Conservation (phyloP, 1,140 invertebrate genomes). For the Eurosta solidaginis region DNA sequence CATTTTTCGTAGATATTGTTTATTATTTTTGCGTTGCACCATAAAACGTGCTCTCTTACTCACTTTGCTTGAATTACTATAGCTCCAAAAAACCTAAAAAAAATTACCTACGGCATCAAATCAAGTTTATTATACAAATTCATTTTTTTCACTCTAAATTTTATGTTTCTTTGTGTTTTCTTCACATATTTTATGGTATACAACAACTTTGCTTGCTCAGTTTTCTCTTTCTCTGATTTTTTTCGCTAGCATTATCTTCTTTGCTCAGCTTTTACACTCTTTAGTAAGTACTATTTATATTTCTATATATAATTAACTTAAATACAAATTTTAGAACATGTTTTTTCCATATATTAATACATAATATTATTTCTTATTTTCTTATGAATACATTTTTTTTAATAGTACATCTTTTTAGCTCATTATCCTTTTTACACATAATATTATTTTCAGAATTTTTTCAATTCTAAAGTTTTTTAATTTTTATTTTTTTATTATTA, state of each 20-base stretch:
- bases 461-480: constrained; percentile 10
- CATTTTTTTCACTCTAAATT: not conserved
- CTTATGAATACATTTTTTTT: constrained; percentile 30
- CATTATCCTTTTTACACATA: constrained; percentile 23
- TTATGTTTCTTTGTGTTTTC: no score
- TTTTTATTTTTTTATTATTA: not conserved
- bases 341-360: constrained; percentile 33
- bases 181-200: not conserved
- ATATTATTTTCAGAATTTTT: constrained; percentile 28
- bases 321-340: constrained; percentile 36
- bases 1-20: constrained; percentile 18
- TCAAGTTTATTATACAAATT: not conserved
- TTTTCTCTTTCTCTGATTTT: not conserved
- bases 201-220: not conserved
- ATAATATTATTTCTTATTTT: constrained; percentile 32
- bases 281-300: not conserved
- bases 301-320: constrained; percentile 18
- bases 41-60: not conserved
- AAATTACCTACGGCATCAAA: constrained; percentile 13
- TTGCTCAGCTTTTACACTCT: not conserved
- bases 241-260: not conserved
- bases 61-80: not conserved
- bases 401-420: constrained; percentile 33
- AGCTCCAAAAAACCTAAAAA: not conserved
- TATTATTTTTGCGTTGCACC: not conserved